Percentiles rank a stretch among this genome's conserved stretches.
Evolutionary conservation across 2,797 vertebrate species (phyloP).

Genomic region (Lepilemur ruficaudatus): DNA sequence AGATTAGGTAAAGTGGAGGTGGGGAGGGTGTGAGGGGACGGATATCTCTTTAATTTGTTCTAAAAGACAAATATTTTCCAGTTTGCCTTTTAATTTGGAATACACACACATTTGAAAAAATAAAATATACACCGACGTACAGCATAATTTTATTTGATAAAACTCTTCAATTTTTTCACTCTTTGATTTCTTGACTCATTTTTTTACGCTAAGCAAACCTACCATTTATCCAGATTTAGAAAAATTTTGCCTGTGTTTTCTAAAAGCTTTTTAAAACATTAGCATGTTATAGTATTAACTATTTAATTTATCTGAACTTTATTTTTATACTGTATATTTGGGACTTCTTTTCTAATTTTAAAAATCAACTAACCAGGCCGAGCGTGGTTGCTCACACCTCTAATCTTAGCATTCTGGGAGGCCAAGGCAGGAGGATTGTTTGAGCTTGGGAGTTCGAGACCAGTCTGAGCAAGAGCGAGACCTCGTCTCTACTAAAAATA

Average conservation of each 20-base stretch:
- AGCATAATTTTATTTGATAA: not conserved
- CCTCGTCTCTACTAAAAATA: no score
- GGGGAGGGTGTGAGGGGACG: not conserved
- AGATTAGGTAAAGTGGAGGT: not conserved
- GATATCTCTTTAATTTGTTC: not conserved
- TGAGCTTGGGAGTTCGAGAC: no score
- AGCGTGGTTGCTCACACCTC: no score
- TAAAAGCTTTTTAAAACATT: not conserved
- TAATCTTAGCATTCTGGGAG: no score
- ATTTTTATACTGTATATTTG: not conserved
- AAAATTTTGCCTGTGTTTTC: not conserved
- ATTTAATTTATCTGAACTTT: not conserved
- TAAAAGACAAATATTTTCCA: not conserved
- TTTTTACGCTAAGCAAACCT: not conserved
- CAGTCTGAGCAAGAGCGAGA: no score
- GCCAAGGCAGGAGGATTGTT: no score
- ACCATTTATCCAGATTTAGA: not conserved
- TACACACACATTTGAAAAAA: not conserved
- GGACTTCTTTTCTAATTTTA: not conserved
- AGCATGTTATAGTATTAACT: not conserved
- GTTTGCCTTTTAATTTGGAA: constrained; percentile 21
- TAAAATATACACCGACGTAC: not conserved
- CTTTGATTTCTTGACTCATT: not conserved
- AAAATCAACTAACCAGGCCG: not conserved
- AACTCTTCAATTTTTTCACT: not conserved